Base-by-base conservation (phyloP, 2,797 vertebrate genomes). In the Scleropages formosus region DNA sequence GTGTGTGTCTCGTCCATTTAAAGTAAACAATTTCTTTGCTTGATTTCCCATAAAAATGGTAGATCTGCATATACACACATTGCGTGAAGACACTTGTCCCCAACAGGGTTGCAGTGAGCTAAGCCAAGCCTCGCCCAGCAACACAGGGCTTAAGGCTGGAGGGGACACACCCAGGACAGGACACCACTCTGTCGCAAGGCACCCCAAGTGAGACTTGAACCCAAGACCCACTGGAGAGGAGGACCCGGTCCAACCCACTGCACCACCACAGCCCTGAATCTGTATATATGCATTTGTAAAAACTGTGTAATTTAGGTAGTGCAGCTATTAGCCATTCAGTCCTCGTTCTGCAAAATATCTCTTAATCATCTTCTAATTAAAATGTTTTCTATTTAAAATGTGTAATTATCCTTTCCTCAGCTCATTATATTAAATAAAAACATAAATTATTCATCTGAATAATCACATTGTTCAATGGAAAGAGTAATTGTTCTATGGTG, bases 351-450 rank as follows among this genome's bases (percentile, higher is more conserved):
- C 12, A 22, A 26, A 60, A 51, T 62, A 18, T 46, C 26, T 27
- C 31, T 26, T 3, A 47, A 63, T n/a, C 6, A 16, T 47, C 27
- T 73, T 73, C 80, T 73, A 82, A 83, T 83, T 75, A 77, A n/a
- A 73, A 12, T 13, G 4, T 27, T 31, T 70, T 53, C 72, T 47
- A 82, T 82, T 81, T 76, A 78, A 20, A 39, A 15, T 6, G 58
- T 24, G 78, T 31, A 60, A 83, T 82, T 75, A 79, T 24, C 47
- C 26, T 76, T 15, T 68, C 24, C 47, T 2, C 56, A 39, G 46
- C 12, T 73, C 44, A 72, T 44, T 70, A 60, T 59, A 49, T 63
- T 72, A 47, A 65, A 46, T 22, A 20, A 74, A 64, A 82, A 80
- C 76, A 78, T 73, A 72, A 75, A 74, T 63, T 64, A 56, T 64